Base-by-base conservation (phyloP, 1,140 invertebrate species). In the Heliconius himera region DNA sequence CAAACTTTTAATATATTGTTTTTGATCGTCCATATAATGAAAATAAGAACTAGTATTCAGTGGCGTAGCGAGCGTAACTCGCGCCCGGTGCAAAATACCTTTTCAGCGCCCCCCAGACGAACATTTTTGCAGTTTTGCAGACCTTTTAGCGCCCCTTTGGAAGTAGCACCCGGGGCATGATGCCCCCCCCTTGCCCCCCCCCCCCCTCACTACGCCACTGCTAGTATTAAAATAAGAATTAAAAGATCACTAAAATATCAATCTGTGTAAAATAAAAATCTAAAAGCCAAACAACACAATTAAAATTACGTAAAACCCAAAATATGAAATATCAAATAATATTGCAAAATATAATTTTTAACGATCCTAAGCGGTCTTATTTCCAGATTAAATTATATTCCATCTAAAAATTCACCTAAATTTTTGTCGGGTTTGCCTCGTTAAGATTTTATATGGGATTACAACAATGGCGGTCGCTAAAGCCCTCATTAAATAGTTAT, bases 401-500 rank as follows among this genome's bases (percentile, higher is more conserved):
- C 70, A 3, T 20, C 20, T 41, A 72, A 72, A 72, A 72, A 72
- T 72, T 72, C 36, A 38, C 36, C 36, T 51, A 49, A 76, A 70
- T 41, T 51, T 70, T 70, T 76, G 16, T 4, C 75, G 41, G 16
- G 41, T 71, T 71, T 51, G 66, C 60, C 36, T 71, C 66, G 41
- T 76, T 76, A 76, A 70, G 75, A 36, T 51, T 76, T 76, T 75
- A 75, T 75, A 75, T 75, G 51, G 51, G 75, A 76, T 76, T 49
- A 46, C 60, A 70, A 46, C 75, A 76, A 76, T 76, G 66, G 75
- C 49, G n/a, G 75, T 72, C 20, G 70, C 41, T 73, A 76, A 74
- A 73, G 75, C 71, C 22, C 75, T 89, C 83, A 87, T 91, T 86
- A 88, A 91, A 87, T 87, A 89, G 84, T 87, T 84, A 89, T 75